Evolutionary conservation across 2,888 invertebrate species (phyloP).

Genomic region (Ernsta delagoae): DNA sequence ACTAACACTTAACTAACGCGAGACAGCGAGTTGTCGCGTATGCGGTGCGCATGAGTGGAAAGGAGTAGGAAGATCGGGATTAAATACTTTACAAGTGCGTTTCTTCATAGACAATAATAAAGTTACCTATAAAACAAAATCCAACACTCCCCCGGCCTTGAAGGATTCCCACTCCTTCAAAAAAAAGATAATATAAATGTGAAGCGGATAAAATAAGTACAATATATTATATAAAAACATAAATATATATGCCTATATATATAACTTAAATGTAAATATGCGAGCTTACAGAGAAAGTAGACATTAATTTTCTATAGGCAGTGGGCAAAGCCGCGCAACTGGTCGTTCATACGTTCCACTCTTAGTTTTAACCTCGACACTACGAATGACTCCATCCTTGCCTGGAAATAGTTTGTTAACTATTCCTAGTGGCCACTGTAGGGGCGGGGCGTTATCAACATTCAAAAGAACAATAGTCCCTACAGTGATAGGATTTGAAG

Average conservation of each 20-base stretch:
- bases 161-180: not conserved
- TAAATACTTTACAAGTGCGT: no score
- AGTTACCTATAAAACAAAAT: not conserved
- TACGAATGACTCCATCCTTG: slow-evolving; percentile 7
- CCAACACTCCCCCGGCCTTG: slow-evolving; percentile 1
- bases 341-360: slow-evolving; percentile 1
- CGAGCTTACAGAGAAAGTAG: not conserved
- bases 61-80: no score
- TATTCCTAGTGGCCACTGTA: slow-evolving; percentile 20
- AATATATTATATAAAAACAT: no score
- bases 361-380: not conserved
- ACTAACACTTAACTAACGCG: no score
- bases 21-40: no score
- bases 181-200: not conserved
- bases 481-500: slow-evolving; percentile 4
- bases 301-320: not conserved
- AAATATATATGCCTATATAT: no score
- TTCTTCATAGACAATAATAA: no score
- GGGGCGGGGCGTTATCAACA: slow-evolving; percentile 10
- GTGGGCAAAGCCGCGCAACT: not conserved
- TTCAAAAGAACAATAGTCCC: slow-evolving; percentile 13
- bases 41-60: no score
- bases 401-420: slow-evolving; percentile 13
- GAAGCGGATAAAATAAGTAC: not conserved
- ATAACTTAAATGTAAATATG: no score